These are phyloP conservation scores for Peromyscus polionotus DNA, from an alignment of 2,113 vertebrate species.

Conservation along the genomic window DNA sequence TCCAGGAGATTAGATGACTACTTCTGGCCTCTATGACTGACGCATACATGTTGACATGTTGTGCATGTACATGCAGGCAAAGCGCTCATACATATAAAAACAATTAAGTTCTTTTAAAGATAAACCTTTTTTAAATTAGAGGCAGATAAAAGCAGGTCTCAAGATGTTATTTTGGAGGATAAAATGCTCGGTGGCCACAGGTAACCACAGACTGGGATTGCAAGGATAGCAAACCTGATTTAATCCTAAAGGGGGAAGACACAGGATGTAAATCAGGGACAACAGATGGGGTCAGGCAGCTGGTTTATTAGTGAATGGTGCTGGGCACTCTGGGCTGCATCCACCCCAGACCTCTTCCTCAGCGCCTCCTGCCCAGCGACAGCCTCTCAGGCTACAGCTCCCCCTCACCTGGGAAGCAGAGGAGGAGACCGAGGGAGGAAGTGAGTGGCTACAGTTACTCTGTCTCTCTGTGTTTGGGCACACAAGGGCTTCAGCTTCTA, in stretches of 20 bases:
- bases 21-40: not conserved
- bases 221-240: not conserved
- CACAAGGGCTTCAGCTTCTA: not conserved
- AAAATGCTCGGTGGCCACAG: not conserved
- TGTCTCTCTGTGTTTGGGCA: not conserved
- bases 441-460: not conserved
- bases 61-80: not conserved
- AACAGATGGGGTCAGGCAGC: not conserved
- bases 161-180: not conserved
- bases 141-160: not conserved
- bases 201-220: not conserved
- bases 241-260: not conserved
- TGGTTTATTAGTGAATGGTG: not conserved
- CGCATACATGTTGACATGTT: accelerated
- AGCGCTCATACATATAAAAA: not conserved
- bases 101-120: not conserved
- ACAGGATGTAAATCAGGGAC: not conserved
- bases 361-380: not conserved
- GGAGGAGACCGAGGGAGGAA: not conserved
- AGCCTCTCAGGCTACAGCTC: not conserved
- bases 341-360: not conserved
- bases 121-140: not conserved
- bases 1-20: not conserved
- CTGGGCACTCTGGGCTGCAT: not conserved
- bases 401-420: not conserved